Conservation (phyloP, 2,888 invertebrate genomes). For the Microctonus hyperodae region DNA sequence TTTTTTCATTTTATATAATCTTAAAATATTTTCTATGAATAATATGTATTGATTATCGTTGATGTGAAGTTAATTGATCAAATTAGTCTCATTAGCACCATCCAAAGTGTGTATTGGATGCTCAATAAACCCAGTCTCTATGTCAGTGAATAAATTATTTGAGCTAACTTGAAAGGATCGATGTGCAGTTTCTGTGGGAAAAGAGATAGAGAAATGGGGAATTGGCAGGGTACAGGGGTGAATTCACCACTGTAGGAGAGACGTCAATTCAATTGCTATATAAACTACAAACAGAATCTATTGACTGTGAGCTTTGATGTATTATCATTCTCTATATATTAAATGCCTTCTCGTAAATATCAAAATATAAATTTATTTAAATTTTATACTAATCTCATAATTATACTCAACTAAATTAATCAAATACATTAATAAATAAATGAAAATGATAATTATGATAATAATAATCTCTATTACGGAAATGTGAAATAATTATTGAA, state of each 20-base stretch:
- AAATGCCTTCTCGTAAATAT: not conserved
- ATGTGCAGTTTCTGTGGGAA: not conserved
- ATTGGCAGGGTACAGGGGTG: not conserved
- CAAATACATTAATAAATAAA: not conserved
- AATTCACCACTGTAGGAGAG: not conserved
- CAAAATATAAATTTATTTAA: not conserved
- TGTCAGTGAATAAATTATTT: constrained; percentile 8
- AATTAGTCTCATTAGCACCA: not conserved
- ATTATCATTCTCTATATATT: not conserved
- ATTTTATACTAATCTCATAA: not conserved
- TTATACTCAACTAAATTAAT: not conserved
- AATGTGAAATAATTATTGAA: not conserved
- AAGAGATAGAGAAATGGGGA: not conserved
- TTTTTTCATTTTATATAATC: too few species aligned
- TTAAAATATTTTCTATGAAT: too few species aligned
- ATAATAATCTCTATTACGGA: not conserved
- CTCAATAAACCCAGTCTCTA: not conserved
- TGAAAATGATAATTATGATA: not conserved
- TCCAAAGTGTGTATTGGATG: not conserved
- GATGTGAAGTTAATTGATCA: not conserved
- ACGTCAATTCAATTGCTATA: not conserved
- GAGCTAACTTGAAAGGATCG: not conserved
- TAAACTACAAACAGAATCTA: not conserved
- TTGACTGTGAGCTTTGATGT: not conserved
- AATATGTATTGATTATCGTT: too few species aligned